Base-by-base conservation (phyloP, 2,113 vertebrate genomes). In the Myrmecobius fasciatus region DNA sequence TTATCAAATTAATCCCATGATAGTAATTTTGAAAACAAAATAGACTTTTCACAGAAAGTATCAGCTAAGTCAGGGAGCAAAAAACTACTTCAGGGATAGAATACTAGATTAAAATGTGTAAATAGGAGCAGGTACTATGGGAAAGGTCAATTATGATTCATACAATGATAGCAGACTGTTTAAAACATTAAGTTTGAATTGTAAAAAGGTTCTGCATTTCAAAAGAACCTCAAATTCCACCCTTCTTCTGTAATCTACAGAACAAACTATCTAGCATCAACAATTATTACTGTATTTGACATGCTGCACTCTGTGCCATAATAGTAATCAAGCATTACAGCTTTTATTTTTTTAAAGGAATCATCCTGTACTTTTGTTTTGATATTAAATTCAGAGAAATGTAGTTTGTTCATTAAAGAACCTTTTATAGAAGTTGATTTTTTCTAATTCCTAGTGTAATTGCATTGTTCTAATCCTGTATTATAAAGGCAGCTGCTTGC, bases 391-490 rank as follows among this genome's bases (percentile, higher is more conserved):
- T 98, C 93, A 96, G 92, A 96, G 94, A 97, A 98, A 97, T 94
- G 91, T 97, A 97, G 97, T 98, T 98, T n/a, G 52, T 96, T 98
- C 98, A 98, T 98, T 98, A 98, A 93, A 96, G 96, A 96, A 98
- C 96, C 97, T 97, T 98, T 98, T 97, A 96, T 97, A 95, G 97
- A 98, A 98, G 98, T 98, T 99, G 98, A 96, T 98, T 98, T 98
- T 98, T 98, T 98, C 98, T 99, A 98, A 99, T 99, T 98, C 98
- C 98, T 98, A 98, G 91, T 98, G 98, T 99, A 99, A 99, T 99
- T 99, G 98, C 98, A 99, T 99, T 99, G 99, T 99, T 99, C 99
- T 99, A 99, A 99, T 99, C 99, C 98, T 99, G 98, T 98, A 99
- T 99, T 99, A 98, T 98, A 99, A 99, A 99, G 99, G 98, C 99